Base-by-base conservation (phyloP, 2,113 vertebrate genomes). In the Falco punctatus region DNA sequence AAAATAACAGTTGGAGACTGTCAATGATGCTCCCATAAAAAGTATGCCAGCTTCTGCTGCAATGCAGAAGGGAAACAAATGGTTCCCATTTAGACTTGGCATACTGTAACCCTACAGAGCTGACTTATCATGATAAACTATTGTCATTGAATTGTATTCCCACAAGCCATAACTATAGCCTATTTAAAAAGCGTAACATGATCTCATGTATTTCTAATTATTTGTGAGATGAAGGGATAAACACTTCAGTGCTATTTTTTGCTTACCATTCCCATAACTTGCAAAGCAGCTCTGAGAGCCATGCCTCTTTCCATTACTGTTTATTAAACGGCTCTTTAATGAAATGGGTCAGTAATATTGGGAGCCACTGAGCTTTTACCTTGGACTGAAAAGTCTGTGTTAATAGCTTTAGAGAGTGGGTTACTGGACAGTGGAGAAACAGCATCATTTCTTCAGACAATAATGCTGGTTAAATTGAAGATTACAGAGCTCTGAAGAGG, bases 1-100 rank as follows among this genome's bases (percentile, higher is more conserved):
- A 72, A 89, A 85, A 94, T 65, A 93, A 48, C 91, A 97, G 91
- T 81, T 64, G 96, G 96, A 74, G 78, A 19, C 48, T 86, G 85
- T 90, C 80, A 86, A n/a, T 74, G 92, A 67, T 17, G 92, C 94
- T 95, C 87, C 67, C 79, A 49, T 59, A 87, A 59, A 94, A 72
- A 1, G 30, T 67, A n/a, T 58, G 38, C 46, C 62, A n/a, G 95
- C 87, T 84, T 95, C 94, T 97, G 90, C 93, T 95, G 97, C 97
- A 95, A 13, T 83, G 96, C 95, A 95, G 91, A 95, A 96, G 38
- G 84, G 46, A 97, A 97, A 98, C 91, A 96, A 97, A 98, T 92
- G 93, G 61, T 80, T 94, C 88, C 93, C 83, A 93, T 97, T 97
- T 95, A 94, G 83, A 10, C 88, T 52, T 54, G 61, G 89, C 91